Conservation (phyloP, 2,888 invertebrate genomes). For the Lithophane semibrunnea region DNA sequence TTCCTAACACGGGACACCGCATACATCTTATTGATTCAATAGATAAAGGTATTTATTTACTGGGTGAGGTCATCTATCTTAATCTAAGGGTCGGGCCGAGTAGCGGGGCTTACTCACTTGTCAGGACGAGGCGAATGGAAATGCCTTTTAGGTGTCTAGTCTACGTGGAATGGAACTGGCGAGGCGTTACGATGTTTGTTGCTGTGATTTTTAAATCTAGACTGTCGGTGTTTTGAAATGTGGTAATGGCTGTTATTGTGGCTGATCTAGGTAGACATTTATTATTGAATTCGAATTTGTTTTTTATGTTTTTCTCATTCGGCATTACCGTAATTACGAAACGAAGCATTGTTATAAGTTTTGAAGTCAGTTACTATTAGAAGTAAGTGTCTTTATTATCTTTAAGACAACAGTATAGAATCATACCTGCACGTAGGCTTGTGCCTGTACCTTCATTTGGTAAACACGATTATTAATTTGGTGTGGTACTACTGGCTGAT, state of each 20-base stretch:
- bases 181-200: slow-evolving; percentile 26
- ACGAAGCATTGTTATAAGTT: background rate
- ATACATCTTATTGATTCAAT: slow-evolving; percentile 72
- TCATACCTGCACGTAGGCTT: background rate
- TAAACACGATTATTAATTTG: background rate
- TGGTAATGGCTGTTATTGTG: background rate
- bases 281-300: background rate
- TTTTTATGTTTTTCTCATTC: background rate
- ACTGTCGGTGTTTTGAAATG: slow-evolving; percentile 4
- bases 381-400: background rate
- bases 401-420: background rate
- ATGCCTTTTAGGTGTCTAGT: slow-evolving; percentile 58
- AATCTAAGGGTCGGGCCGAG: slow-evolving; percentile 72
- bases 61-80: slow-evolving; percentile 79
- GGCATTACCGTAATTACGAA: background rate
- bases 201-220: slow-evolving; percentile 29
- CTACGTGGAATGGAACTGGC: slow-evolving; percentile 25
- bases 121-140: slow-evolving; percentile 55
- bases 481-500: background rate
- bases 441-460: background rate
- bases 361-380: background rate
- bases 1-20: slow-evolving; percentile 60
- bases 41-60: slow-evolving; percentile 80
- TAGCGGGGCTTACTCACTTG: slow-evolving; percentile 67
- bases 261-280: background rate